These are phyloP conservation scores for Hyperoplus immaculatus DNA, from an alignment of 2,797 vertebrate genomes.

Conservation along the genomic window DNA sequence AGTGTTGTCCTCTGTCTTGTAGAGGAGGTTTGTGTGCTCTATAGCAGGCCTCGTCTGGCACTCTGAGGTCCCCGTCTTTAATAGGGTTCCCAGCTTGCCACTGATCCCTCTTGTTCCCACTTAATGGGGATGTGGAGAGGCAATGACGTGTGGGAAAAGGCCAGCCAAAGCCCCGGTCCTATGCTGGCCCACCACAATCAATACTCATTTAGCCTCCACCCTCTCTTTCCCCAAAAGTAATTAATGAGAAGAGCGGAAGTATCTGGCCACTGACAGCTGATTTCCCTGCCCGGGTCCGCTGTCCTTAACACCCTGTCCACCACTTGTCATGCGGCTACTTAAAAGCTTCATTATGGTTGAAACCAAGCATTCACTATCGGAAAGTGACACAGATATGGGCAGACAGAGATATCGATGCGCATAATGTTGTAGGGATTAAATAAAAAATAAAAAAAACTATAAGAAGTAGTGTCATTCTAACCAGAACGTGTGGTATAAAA, in stretches of 20 bases:
- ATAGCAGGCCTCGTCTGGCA: constrained; percentile 60
- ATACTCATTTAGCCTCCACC: constrained; percentile 83
- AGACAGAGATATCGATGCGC: constrained; percentile 38
- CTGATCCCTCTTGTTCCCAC: constrained; percentile 82
- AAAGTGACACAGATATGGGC: constrained; percentile 58
- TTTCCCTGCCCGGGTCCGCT: constrained; percentile 72
- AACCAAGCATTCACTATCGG: constrained; percentile 63
- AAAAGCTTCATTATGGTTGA: constrained; percentile 80
- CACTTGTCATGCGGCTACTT: constrained; percentile 71
- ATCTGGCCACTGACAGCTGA: constrained; percentile 82
- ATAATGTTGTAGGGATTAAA: constrained; percentile 25
- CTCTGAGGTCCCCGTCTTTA: constrained; percentile 73
- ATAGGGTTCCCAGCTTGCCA: constrained; percentile 77
- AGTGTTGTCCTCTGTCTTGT: constrained; percentile 47
- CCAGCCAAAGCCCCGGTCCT: constrained; percentile 68
- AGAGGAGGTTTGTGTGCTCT: constrained; percentile 49
- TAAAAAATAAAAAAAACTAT: constrained; percentile 4
- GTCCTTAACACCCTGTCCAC: constrained; percentile 75
- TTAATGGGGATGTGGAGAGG: constrained; percentile 83
- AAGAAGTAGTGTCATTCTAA: constrained; percentile 1
- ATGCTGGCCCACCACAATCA: constrained; percentile 80
- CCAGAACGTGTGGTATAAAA: not conserved
- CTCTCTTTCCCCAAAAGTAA: constrained; percentile 81
- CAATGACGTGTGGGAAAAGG: constrained; percentile 80
- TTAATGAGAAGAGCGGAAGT: constrained; percentile 84